Evolutionary conservation across 2,888 invertebrate genomes (phyloP).

Genomic region (Teleogryllus oceanicus): DNA sequence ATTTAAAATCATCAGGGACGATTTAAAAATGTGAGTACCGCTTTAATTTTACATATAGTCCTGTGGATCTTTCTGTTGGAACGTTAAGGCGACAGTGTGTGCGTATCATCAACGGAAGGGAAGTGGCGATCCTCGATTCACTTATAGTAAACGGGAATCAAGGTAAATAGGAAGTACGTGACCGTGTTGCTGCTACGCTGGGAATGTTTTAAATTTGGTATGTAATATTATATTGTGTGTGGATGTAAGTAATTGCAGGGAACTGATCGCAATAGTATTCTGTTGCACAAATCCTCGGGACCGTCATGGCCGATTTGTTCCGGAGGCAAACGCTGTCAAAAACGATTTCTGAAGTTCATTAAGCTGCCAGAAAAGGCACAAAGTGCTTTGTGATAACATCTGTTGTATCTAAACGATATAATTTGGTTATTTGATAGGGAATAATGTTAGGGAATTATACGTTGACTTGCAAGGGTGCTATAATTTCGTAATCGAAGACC

Average conservation of each 20-base stretch:
- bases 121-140: conserved; percentile 25
- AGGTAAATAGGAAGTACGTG: conserved; percentile 19
- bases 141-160: conserved; percentile 12
- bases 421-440: no score
- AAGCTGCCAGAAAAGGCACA: no score
- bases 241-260: not conserved
- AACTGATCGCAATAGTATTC: no score
- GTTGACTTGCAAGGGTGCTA: no score
- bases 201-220: not conserved
- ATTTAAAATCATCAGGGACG: conserved; percentile 33
- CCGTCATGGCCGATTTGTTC: conserved; percentile 31
- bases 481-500: no score
- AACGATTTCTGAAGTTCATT: not conserved
- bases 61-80: conserved; percentile 21
- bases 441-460: no score
- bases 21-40: conserved; percentile 37
- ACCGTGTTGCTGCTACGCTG: not conserved
- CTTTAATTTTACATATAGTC: not conserved
- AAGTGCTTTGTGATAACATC: not conserved
- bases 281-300: not conserved
- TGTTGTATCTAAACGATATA: not conserved
- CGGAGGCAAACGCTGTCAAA: conserved; percentile 27
- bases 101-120: conserved; percentile 26
- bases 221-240: not conserved
- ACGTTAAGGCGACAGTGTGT: not conserved